These are phyloP conservation scores for Myrmophylax atrothorax DNA, from an alignment of 2,113 vertebrate genomes.

Conservation along the genomic window DNA sequence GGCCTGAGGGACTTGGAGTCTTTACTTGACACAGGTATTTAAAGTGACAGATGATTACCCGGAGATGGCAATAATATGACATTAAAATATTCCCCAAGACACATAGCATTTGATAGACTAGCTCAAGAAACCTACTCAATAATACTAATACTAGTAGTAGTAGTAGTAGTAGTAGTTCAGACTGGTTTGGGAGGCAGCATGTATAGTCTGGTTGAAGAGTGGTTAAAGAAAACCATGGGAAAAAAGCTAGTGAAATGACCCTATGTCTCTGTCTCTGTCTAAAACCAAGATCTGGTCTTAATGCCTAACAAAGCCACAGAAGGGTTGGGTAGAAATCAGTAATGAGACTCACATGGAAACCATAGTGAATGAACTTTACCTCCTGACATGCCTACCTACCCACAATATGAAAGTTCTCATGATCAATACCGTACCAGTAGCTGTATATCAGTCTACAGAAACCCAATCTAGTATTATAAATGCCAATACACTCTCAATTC, in stretches of 20 bases:
- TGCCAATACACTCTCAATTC: not conserved
- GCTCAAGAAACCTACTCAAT: not conserved
- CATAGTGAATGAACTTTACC: not conserved
- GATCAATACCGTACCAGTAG: not conserved
- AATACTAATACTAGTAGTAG: not conserved
- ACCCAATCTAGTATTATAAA: not conserved
- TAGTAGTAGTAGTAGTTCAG: not conserved
- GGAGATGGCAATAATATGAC: conserved; percentile 47
- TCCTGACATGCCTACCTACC: not conserved
- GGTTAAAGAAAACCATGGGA: not conserved
- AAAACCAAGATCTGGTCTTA: not conserved
- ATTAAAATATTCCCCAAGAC: conserved; percentile 58
- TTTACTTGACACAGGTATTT: conserved; percentile 40
- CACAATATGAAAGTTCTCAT: not conserved
- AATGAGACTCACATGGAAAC: not conserved
- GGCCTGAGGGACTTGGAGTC: conserved; percentile 50
- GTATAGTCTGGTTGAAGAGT: not conserved
- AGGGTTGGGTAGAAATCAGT: not conserved
- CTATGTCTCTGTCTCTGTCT: not conserved
- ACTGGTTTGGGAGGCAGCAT: not conserved
- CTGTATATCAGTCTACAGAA: not conserved
- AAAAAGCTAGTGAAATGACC: not conserved
- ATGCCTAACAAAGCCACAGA: not conserved
- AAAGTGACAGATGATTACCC: conserved; percentile 56
- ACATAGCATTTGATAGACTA: not conserved